These are phyloP conservation scores for Apodemus speciosus DNA, from an alignment of 2,113 vertebrate genomes.

Conservation along the genomic window DNA sequence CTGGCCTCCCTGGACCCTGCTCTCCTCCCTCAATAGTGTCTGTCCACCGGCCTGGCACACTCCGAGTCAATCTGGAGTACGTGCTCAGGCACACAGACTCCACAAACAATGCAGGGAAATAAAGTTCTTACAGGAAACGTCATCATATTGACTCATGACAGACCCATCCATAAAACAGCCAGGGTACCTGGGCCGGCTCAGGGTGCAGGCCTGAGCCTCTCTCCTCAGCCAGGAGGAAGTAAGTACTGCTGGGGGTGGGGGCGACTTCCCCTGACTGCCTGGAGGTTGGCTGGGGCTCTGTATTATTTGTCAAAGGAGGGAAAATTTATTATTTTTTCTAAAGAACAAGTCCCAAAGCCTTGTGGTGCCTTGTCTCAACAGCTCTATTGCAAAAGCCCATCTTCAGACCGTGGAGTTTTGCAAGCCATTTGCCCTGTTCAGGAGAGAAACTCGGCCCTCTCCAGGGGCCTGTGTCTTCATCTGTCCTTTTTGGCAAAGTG, in stretches of 20 bases:
- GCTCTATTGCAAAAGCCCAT: conserved; percentile 52
- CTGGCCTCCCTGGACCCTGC: background rate
- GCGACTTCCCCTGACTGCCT: background rate
- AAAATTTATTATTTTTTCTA: background rate
- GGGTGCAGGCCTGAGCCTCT: background rate
- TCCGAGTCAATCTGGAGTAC: conserved; percentile 13
- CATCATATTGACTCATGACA: conserved; percentile 75
- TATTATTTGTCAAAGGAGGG: conserved; percentile 49
- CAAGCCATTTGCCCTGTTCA: conserved; percentile 16
- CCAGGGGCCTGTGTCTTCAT: conserved; percentile 63
- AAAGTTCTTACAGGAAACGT: conserved; percentile 73
- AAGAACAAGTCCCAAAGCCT: conserved; percentile 26
- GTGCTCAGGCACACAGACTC: conserved; percentile 70
- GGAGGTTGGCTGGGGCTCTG: background rate
- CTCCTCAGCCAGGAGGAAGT: conserved; percentile 48
- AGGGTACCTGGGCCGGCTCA: conserved; percentile 57
- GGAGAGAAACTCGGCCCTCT: conserved; percentile 23
- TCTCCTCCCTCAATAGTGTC: background rate
- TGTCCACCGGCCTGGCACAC: background rate
- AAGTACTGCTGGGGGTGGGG: background rate
- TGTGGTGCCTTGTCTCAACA: conserved; percentile 50
- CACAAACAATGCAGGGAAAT: conserved; percentile 77
- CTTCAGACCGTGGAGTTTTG: conserved; percentile 25
- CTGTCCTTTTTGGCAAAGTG: background rate
- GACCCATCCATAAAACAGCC: conserved; percentile 73